Evolutionary conservation across 2,113 vertebrate genomes (phyloP), one percentile per base, ranked within the genome.

Genomic region (Gallinago undulata): DNA sequence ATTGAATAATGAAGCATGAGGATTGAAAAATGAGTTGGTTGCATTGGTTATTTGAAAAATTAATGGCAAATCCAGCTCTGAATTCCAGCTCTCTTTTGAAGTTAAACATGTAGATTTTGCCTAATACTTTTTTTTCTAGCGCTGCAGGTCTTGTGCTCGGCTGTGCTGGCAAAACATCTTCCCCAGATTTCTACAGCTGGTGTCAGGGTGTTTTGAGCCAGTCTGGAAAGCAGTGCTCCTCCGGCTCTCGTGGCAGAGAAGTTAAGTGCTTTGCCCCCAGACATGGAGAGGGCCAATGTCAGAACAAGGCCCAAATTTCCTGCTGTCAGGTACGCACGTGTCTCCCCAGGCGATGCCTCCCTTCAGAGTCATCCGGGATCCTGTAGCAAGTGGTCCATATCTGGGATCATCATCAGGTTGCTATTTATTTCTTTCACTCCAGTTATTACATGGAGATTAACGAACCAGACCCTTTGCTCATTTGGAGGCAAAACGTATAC

Each of bases 1-100:
- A 70, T 80, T 95, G 87, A 96, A 97, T 94, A 96, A 92, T 95
- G 96, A 97, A 95, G 93, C 90, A 64, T 93, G 89, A 90, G 93
- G 97, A 89, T 64, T 97, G 95, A 97, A 95, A 95, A 96, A 96
- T 92, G 56, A 97, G 75, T 93, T 84, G 70, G 77, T 72, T 82
- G 37, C 37, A 45, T 70, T 94, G 94, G 77, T 95, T 95, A 88
- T 82, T 93, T 92, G 77, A 93, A 94, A 96, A 96, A 90, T 79
- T 93, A 90, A 64, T 10, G 30, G 22, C 33, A 43, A 53, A 59
- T 72, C 83, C 60, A 60, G 48, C 81, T 95, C 81, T 85, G 85
- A 94, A 93, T 89, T 96, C 57, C 64, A 76, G 9, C 45, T 94
- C 55, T 56, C 75, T 77, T 93, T 94, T 39, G 76, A 95, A 94